Conservation (phyloP, 2,888 invertebrate genomes). For the Bedellia somnulentella region DNA sequence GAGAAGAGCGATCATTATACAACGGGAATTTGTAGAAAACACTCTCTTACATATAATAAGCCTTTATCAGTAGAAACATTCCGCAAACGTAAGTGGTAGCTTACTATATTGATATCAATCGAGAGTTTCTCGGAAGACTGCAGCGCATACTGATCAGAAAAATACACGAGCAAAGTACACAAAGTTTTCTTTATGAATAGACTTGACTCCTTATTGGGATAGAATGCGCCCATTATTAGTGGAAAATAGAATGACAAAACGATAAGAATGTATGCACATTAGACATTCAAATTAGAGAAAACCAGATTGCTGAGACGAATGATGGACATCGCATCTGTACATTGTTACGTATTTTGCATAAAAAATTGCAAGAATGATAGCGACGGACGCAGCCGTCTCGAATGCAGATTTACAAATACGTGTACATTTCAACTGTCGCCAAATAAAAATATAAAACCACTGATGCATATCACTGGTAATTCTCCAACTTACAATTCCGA, state of each 20-base stretch:
- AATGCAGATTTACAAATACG: conserved; percentile 31
- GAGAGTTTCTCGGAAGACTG: neutral
- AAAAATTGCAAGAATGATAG: conserved; percentile 22
- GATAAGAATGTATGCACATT: conserved; percentile 17
- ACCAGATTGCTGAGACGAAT: conserved; percentile 29
- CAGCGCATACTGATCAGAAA: no score
- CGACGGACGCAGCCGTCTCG: conserved; percentile 25
- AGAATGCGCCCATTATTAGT: no score
- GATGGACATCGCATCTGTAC: conserved; percentile 50
- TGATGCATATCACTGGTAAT: no score
- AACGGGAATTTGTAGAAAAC: conserved; percentile 45
- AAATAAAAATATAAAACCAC: no score
- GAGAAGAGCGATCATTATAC: conserved; percentile 59
- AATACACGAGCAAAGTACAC: no score
- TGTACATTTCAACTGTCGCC: neutral
- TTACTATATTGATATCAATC: conserved; percentile 2
- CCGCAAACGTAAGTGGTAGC: conserved; percentile 1
- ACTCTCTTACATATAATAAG: conserved; percentile 29
- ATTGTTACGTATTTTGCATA: conserved; percentile 43
- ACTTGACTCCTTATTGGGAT: no score
- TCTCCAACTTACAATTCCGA: no score
- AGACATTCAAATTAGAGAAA: conserved; percentile 51
- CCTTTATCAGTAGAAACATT: conserved; percentile 1
- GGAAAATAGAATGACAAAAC: conserved; percentile 2
- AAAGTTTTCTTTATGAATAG: no score